These are phyloP conservation scores for Electrona antarctica DNA, from an alignment of 2,113 vertebrate genomes.

Conservation along the genomic window DNA sequence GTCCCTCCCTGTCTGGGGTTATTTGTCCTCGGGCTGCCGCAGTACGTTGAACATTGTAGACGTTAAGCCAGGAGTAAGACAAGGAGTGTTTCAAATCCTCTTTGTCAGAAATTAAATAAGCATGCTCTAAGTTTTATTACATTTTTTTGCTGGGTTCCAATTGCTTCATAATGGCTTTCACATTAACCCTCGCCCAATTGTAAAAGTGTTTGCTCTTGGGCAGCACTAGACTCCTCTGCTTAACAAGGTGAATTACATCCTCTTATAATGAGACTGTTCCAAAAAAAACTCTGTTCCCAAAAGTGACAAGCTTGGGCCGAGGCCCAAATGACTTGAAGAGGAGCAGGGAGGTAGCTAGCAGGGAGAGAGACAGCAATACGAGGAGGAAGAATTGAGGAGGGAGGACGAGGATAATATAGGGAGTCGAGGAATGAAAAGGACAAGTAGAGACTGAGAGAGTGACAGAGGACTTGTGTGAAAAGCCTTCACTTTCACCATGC, in stretches of 20 bases:
- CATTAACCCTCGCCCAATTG: constrained; percentile 11
- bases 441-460: not conserved
- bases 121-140: constrained; percentile 3
- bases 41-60: constrained; percentile 24
- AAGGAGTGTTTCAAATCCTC: constrained; percentile 21
- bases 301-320: not conserved
- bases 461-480: not conserved
- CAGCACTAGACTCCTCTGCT: not conserved
- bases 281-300: constrained; percentile 11
- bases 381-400: not conserved
- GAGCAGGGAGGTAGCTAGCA: not conserved
- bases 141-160: not conserved
- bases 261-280: not conserved
- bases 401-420: not conserved
- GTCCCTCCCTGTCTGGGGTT: not conserved
- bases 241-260: not conserved
- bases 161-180: constrained; percentile 23
- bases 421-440: not conserved
- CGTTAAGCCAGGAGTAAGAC: constrained; percentile 24
- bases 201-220: constrained; percentile 4
- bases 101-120: constrained; percentile 21
- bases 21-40: constrained; percentile 19
- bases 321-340: not conserved
- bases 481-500: not conserved
- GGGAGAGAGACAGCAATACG: not conserved